phyloP scores from a whole-genome alignment of 2,888 invertebrate genomes.

The Rotaria socialis region DNA sequence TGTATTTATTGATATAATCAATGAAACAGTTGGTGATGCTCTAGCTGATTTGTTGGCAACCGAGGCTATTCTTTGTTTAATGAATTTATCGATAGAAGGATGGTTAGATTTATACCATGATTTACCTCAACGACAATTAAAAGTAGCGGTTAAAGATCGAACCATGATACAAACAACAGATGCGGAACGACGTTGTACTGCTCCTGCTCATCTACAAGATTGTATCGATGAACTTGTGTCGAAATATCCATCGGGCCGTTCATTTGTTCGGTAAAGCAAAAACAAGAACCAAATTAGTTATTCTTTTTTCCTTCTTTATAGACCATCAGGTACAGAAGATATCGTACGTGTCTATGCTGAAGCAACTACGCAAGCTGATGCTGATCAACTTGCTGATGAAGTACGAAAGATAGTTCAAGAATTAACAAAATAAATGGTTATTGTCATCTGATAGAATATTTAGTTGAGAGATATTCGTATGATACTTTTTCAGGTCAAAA shows the following conservation, averaged over 20 bases:
- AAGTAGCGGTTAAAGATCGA: conserved; percentile 70
- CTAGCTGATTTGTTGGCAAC: conserved; percentile 89
- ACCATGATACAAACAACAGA: conserved; percentile 77
- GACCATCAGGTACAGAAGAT: conserved; percentile 92
- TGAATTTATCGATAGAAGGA: conserved; percentile 71
- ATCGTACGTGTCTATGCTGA: conserved; percentile 92
- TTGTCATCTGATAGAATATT: too few relatives aligned
- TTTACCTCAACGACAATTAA: conserved; percentile 76
- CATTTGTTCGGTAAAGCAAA: conserved; percentile 26
- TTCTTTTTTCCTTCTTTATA: neutral
- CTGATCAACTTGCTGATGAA: conserved; percentile 43
- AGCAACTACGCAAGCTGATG: conserved; percentile 61
- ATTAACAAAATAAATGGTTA: conserved; percentile 22
- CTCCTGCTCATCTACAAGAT: conserved; percentile 64
- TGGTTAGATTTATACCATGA: conserved; percentile 81
- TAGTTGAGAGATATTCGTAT: too few relatives aligned
- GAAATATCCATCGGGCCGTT: neutral
- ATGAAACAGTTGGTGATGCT: conserved; percentile 76
- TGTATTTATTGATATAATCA: conserved; percentile 39
- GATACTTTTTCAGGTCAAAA: too few relatives aligned
- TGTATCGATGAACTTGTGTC: conserved; percentile 45
- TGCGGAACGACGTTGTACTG: conserved; percentile 76
- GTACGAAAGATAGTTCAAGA: conserved; percentile 42
- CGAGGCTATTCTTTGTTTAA: conserved; percentile 72
- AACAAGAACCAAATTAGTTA: too few relatives aligned